Conservation (phyloP, 2,113 vertebrate genomes). For the Lathamus discolor region DNA sequence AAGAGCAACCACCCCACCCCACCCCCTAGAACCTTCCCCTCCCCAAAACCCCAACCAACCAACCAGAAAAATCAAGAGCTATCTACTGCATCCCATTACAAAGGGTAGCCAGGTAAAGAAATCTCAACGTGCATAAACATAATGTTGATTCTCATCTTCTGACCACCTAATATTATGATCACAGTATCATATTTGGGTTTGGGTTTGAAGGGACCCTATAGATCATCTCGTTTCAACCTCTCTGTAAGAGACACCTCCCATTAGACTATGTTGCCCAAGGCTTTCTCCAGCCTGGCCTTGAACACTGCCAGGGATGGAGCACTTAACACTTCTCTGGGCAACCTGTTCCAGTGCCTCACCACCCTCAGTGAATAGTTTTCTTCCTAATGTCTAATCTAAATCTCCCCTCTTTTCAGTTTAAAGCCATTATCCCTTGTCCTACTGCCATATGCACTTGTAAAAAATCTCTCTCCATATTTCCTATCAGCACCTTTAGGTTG, state of each 20-base stretch:
- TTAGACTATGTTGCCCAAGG: neutral
- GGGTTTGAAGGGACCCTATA: neutral
- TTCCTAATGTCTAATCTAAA: neutral
- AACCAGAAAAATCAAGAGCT: neutral
- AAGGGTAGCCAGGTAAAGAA: neutral
- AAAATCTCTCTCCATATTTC: neutral
- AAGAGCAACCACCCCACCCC: neutral
- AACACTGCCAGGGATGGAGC: neutral
- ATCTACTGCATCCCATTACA: neutral
- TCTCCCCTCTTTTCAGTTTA: neutral
- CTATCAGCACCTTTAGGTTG: neutral
- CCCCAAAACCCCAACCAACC: neutral
- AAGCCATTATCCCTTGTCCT: neutral
- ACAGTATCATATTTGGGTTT: neutral
- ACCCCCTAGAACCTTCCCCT: neutral
- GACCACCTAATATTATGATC: neutral
- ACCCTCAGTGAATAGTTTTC: neutral
- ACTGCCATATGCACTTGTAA: neutral
- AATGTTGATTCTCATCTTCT: neutral
- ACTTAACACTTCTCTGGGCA: neutral
- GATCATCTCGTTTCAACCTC: neutral
- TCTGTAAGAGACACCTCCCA: neutral
- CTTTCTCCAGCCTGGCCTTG: neutral
- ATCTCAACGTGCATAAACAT: neutral
- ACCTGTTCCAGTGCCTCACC: neutral